phyloP scores from a whole-genome alignment of 2,888 invertebrate species.

The Eremobia ochroleuca region DNA sequence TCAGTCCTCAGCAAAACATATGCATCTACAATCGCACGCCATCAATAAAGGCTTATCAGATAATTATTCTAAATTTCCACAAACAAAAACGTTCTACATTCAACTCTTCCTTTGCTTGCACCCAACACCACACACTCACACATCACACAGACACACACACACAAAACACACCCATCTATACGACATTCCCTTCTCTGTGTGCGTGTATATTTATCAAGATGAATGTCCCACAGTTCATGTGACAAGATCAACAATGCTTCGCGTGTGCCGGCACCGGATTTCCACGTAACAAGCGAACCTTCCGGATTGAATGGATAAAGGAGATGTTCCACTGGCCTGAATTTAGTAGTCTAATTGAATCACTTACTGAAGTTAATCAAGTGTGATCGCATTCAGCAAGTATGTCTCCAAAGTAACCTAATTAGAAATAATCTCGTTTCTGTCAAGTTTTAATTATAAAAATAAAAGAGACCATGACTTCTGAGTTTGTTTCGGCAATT shows the following conservation, averaged over 20 bases:
- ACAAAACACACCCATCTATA: background rate
- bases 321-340: background rate
- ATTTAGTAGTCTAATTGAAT: background rate
- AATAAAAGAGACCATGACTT: too few relatives aligned
- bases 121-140: background rate
- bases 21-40: background rate
- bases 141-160: background rate
- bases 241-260: conserved; percentile 67
- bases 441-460: too few relatives aligned
- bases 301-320: conserved; percentile 42
- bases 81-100: background rate
- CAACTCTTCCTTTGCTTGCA: background rate
- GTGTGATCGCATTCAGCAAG: background rate
- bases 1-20: too few relatives aligned
- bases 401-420: background rate
- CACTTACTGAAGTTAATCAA: background rate
- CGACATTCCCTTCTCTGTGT: conserved; percentile 1
- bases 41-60: conserved; percentile 1
- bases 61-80: background rate
- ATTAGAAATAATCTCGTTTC: too few relatives aligned
- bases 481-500: too few relatives aligned
- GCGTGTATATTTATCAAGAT: conserved; percentile 42
- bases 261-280: conserved; percentile 62
- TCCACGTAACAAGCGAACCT: conserved; percentile 53
- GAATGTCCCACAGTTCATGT: conserved; percentile 56